Evolutionary conservation across 1,140 invertebrate species (phyloP), one percentile per base, ranked within the genome.

Genomic region (Halictus rubicundus): DNA sequence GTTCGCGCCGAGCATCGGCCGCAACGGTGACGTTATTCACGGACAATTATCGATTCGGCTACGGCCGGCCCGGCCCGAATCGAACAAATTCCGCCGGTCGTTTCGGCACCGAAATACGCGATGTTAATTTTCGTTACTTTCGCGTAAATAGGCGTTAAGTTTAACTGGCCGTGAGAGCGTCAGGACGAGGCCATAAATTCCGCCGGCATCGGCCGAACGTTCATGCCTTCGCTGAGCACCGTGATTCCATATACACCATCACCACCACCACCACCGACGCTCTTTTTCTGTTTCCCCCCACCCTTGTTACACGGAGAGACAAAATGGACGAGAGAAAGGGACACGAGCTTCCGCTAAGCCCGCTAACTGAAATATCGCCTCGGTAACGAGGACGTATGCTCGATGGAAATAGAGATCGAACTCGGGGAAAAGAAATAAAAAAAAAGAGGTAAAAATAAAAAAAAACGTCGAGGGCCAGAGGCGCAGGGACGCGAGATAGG

Each of bases 291-390:
- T 46, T 46, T 12, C 12, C 42, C 42, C n/a, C n/a, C n/a, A n/a
- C n/a, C n/a, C n/a, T n/a, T n/a, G 42, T 25, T 65, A 23, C 27
- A n/a, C 57, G 16, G 39, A 27, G 21, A 25, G 10, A 23, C n/a
- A 42, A 23, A 54, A 25, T 21, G n/a, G 54, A 7, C 42, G 54
- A 32, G 21, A 49, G 10, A 32, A 32, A 42, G 23, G 42, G 25
- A 37, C 8, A n/a, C n/a, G n/a, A 54, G 74, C 54, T 87, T 83
- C 84, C 70, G 84, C 85, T 90, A 88, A 86, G 80, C 82, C 73
- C 66, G 72, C 77, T 91, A 91, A 91, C 89, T 90, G 90, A 90
- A 91, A 91, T 91, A 91, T 90, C 86, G 80, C 81, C 68, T 25
- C 87, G 82, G 85, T 90, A 91, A 91, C 89, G 88, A 90, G 87